A percentile compares a stretch with the other conserved stretches of the same genome.
phyloP scores from a whole-genome alignment of 2,113 vertebrate genomes.

The Myocastor coypus region DNA sequence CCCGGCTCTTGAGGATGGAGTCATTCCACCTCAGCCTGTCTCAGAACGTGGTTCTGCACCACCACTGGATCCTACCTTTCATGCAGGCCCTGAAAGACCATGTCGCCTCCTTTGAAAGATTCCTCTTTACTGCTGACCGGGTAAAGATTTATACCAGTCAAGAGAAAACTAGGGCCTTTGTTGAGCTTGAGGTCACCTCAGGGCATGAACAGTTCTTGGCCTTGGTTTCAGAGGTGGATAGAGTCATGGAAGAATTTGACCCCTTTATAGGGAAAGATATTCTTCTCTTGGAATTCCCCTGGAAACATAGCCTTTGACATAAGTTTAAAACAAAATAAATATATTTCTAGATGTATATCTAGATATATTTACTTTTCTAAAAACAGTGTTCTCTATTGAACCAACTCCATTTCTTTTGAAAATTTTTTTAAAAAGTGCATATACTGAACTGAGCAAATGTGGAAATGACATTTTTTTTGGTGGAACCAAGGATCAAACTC shows the following conservation, averaged over 20 bases:
- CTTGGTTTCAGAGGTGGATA: slow-evolving; percentile 90
- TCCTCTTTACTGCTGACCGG: slow-evolving; percentile 90
- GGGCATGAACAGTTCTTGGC: slow-evolving; percentile 92
- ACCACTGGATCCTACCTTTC: slow-evolving; percentile 97
- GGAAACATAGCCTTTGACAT: background rate
- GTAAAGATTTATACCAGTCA: slow-evolving; percentile 95
- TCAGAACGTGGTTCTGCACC: slow-evolving; percentile 94
- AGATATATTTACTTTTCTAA: background rate
- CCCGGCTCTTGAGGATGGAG: slow-evolving; percentile 86
- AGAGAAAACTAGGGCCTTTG: slow-evolving; percentile 95
- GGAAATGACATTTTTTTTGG: background rate
- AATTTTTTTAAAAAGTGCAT: background rate
- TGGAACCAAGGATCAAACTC: too few relatives aligned
- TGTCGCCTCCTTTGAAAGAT: slow-evolving; percentile 88
- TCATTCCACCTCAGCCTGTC: slow-evolving; percentile 97
- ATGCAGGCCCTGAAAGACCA: slow-evolving; percentile 88
- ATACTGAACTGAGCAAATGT: background rate
- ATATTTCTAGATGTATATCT: background rate
- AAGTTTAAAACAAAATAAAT: background rate
- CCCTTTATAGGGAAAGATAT: too few relatives aligned
- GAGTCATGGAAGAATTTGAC: slow-evolving; percentile 92
- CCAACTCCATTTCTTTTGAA: background rate
- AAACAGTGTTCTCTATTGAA: background rate
- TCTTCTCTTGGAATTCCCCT: accelerated
- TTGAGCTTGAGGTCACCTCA: slow-evolving; percentile 92